Percentiles rank a stretch among this genome's conserved stretches.
These are phyloP conservation scores for Vollenhovia emeryi DNA, from an alignment of 1,140 invertebrate genomes.

Conservation along the genomic window DNA sequence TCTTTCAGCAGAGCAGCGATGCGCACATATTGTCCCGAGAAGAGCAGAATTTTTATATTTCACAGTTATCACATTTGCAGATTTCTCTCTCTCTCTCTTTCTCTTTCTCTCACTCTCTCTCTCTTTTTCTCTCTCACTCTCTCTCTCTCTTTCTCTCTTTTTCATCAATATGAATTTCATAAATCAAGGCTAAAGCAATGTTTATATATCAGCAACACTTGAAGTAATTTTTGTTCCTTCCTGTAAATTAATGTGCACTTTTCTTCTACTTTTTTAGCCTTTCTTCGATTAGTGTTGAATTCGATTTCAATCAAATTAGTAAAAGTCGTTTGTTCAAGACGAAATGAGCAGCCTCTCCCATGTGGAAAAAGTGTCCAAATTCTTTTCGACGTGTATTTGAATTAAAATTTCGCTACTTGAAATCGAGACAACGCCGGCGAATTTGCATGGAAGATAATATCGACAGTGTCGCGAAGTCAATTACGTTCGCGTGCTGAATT, in stretches of 20 bases:
- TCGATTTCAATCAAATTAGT: background rate
- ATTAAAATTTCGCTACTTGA: background rate
- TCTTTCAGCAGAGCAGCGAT: slow-evolving; percentile 53
- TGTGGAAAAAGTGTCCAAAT: background rate
- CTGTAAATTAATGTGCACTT: slow-evolving; percentile 24
- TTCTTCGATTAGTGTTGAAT: slow-evolving; percentile 14
- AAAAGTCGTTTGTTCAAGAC: background rate
- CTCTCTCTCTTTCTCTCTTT: background rate
- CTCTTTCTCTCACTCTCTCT: background rate
- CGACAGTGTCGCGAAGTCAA: background rate
- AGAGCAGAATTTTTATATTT: slow-evolving; percentile 32
- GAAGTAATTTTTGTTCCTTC: background rate
- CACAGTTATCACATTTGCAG: slow-evolving; percentile 35
- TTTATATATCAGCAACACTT: slow-evolving; percentile 18
- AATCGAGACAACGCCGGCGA: background rate
- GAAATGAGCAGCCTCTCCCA: slow-evolving; percentile 1
- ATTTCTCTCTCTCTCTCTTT: slow-evolving; percentile 22
- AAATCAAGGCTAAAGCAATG: background rate
- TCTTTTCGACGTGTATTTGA: background rate
- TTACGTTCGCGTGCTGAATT: slow-evolving; percentile 1
- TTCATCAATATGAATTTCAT: slow-evolving; percentile 29
- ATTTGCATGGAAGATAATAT: slow-evolving; percentile 25
- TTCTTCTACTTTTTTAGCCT: background rate
- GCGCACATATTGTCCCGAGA: slow-evolving; percentile 19
- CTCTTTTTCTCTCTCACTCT: slow-evolving; percentile 1